Evolutionary conservation across 2,888 invertebrate genomes (phyloP).

Genomic region (Xestobium rufovillosum): DNA sequence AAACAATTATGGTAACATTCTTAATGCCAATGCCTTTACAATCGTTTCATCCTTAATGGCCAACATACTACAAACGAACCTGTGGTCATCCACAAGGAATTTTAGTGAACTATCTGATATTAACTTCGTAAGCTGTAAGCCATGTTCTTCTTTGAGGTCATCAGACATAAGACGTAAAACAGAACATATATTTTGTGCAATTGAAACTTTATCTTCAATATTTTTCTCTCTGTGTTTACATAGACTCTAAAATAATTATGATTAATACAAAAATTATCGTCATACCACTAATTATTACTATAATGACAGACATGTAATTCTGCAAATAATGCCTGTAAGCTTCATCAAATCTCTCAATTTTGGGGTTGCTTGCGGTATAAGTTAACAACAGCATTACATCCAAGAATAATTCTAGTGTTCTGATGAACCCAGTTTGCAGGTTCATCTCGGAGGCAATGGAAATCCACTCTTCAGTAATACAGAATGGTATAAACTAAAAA

Average conservation of each 20-base stretch:
- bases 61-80: slow-evolving; percentile 31
- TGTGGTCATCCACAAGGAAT: slow-evolving; percentile 29
- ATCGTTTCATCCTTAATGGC: slow-evolving; percentile 30
- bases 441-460: background rate
- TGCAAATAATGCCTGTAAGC: slow-evolving; percentile 33
- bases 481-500: too few relatives aligned
- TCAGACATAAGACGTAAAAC: slow-evolving; percentile 32
- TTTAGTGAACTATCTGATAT: slow-evolving; percentile 32
- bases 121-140: slow-evolving; percentile 30
- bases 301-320: slow-evolving; percentile 30
- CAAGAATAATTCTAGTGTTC: slow-evolving; percentile 25
- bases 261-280: too few relatives aligned
- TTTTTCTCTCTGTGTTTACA: too few relatives aligned
- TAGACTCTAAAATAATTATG: too few relatives aligned
- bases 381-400: slow-evolving; percentile 34
- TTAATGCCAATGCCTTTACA: slow-evolving; percentile 31
- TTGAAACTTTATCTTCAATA: slow-evolving; percentile 25
- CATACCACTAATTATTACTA: too few relatives aligned
- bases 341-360: slow-evolving; percentile 20
- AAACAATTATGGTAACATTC: slow-evolving; percentile 23
- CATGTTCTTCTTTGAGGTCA: slow-evolving; percentile 30
- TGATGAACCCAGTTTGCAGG: slow-evolving; percentile 9
- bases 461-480: background rate
- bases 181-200: slow-evolving; percentile 30
- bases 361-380: slow-evolving; percentile 31